Evolutionary conservation across 1,140 invertebrate species (phyloP).

Genomic region (Sogatella furcifera): DNA sequence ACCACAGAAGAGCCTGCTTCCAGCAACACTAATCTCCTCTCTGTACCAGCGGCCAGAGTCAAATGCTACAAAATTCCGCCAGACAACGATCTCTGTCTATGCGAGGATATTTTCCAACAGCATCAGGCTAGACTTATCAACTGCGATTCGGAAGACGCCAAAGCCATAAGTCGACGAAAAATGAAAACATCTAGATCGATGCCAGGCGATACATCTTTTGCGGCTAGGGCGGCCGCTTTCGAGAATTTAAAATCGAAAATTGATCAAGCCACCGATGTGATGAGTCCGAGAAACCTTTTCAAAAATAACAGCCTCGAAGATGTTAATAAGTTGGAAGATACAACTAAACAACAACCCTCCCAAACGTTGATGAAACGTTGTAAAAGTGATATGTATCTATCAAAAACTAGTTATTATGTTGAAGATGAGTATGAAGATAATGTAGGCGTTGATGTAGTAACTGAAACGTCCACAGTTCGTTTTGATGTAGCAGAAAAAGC

Average conservation of each 20-base stretch:
- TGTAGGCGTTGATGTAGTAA: conserved; percentile 3
- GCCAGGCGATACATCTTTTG: neutral
- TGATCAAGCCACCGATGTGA: conserved; percentile 9
- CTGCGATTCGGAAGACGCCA: conserved; percentile 26
- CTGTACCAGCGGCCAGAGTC: conserved; percentile 12
- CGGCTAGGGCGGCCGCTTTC: neutral
- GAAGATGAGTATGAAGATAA: neutral
- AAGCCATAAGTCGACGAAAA: conserved; percentile 12
- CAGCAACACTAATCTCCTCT: conserved; percentile 11
- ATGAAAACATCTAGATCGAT: neutral
- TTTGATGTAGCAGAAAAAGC: conserved; percentile 12
- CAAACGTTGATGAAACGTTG: conserved; percentile 8
- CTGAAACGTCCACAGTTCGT: conserved; percentile 9
- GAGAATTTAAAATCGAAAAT: neutral
- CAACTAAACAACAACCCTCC: too few species aligned
- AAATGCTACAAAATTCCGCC: conserved; percentile 23
- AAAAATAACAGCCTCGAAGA: conserved; percentile 6
- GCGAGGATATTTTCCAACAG: conserved; percentile 26
- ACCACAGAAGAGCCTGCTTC: conserved; percentile 4
- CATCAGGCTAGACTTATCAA: conserved; percentile 25
- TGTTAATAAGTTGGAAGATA: neutral
- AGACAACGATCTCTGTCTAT: conserved; percentile 19
- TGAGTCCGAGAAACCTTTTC: conserved; percentile 6
- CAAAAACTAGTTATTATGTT: conserved; percentile 1
- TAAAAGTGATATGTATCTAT: conserved; percentile 22